Base-by-base conservation (phyloP, 2,888 invertebrate genomes). In the Lasioglossum oenotherae region DNA sequence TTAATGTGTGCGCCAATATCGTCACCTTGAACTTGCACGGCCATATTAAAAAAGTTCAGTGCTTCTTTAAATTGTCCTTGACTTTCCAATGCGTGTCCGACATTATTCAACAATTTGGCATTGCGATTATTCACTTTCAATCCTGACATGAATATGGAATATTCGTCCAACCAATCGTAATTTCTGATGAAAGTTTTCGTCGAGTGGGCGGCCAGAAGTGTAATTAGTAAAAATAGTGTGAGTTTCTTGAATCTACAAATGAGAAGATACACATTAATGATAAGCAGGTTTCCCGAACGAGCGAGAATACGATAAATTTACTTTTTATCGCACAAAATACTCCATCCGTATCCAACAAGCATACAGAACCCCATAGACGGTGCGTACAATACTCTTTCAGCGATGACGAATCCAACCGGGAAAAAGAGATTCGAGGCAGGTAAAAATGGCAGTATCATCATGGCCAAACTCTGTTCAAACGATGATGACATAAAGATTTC, bases 341-440 rank as follows among this genome's bases (percentile, higher is more conserved):
- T 96, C 97, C 97, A 98, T 57, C 98, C 98, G 93, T 98, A 98
- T 4, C 98, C 98, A 4, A 99, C 97, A 38, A 99, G 96, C 95
- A 99, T 97, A 94, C 99, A 99, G 96, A 98, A 99, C 78, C 99
- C 99, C 99, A 99, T 99, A 23, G 99, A 99, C 0, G 99, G 99
- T 96, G 99, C 98, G 95, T 99, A 99, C 6, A 99, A 96, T 73
- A 99, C 98, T 90, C 99, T 96, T 95, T 99, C 99, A 2, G 99
- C 99, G 49, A 99, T 98, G 86, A 99, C 99, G 95, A 99, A 99
- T 2, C 99, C 99, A 78, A 99, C 99, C 0, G 99, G 99, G 96
- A 99, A 99, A 96, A 99, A 99, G 75, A 99, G 96, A 96, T 99
- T 99, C 78, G 99, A 99, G 0, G 99, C 99, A 79, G 99, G 99